Evolutionary conservation across 2,113 vertebrate genomes (phyloP).

Genomic region (Micromys minutus): DNA sequence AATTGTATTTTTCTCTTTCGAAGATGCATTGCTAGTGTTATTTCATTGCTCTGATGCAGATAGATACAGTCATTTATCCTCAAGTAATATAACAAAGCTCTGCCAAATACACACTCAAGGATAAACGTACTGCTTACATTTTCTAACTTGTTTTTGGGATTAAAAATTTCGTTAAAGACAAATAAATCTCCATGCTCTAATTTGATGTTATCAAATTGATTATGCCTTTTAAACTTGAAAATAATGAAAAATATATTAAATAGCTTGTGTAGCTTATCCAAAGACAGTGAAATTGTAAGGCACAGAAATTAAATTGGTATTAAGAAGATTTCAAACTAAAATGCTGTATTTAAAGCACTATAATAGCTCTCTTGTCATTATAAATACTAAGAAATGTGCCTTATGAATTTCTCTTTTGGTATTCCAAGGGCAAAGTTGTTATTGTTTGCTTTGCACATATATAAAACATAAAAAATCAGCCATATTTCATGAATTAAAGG

Average conservation of each 20-base stretch:
- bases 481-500: slow-evolving; percentile 30
- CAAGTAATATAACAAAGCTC: not conserved
- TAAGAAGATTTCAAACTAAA: not conserved
- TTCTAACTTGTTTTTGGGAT: not conserved
- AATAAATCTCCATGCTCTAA: not conserved
- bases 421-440: not conserved
- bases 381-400: not conserved
- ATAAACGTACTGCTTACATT: not conserved
- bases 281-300: not conserved
- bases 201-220: not conserved
- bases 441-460: not conserved
- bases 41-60: not conserved
- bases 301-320: slow-evolving; percentile 31
- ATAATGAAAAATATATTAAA: not conserved
- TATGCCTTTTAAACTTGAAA: slow-evolving; percentile 18
- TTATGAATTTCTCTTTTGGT: slow-evolving; percentile 16
- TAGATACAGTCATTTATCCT: not conserved
- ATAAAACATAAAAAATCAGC: not conserved
- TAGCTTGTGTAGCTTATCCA: not conserved
- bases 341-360: not conserved
- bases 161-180: not conserved
- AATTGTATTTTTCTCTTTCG: not conserved
- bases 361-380: slow-evolving; percentile 5
- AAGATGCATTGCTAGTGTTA: not conserved
- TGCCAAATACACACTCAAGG: not conserved